These are phyloP conservation scores for Thalassophryne amazonica DNA, from an alignment of 2,797 vertebrate species.

Conservation along the genomic window DNA sequence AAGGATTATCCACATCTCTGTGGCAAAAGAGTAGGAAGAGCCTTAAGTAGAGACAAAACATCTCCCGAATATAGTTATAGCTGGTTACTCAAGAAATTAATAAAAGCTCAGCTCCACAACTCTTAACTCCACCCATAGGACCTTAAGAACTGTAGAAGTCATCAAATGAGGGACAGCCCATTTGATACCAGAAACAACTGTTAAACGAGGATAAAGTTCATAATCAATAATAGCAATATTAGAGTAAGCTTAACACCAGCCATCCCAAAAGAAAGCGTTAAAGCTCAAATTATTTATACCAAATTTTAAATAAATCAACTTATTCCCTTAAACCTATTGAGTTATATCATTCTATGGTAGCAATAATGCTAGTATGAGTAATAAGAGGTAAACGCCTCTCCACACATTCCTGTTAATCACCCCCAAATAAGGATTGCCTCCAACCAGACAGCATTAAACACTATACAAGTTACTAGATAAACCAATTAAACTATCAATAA, in stretches of 20 bases:
- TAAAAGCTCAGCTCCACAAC: slow-evolving; percentile 50
- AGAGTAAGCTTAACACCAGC: slow-evolving; percentile 69
- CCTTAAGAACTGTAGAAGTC: slow-evolving; percentile 17
- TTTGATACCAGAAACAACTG: slow-evolving; percentile 56
- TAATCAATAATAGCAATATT: no score
- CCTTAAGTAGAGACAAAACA: slow-evolving; percentile 58
- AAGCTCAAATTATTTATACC: slow-evolving; percentile 18
- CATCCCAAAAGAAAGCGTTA: slow-evolving; percentile 56
- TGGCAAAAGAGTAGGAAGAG: slow-evolving; percentile 69
- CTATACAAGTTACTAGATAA: slow-evolving; percentile 19
- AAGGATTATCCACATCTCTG: slow-evolving; percentile 63
- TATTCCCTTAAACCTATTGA: not conserved
- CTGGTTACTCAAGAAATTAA: slow-evolving; percentile 63
- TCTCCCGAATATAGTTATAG: slow-evolving; percentile 67
- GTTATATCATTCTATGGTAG: slow-evolving; percentile 24
- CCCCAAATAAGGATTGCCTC: slow-evolving; percentile 37
- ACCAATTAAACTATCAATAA: slow-evolving; percentile 10
- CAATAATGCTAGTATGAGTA: slow-evolving; percentile 64
- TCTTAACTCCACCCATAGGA: no score
- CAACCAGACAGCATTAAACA: not conserved
- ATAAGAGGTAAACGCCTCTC: slow-evolving; percentile 23
- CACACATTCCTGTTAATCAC: slow-evolving; percentile 30
- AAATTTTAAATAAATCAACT: not conserved
- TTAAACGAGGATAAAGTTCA: slow-evolving; percentile 46
- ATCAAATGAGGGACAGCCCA: slow-evolving; percentile 62